Conservation (phyloP, 2,888 invertebrate species). For the Hypomecis punctinalis region DNA sequence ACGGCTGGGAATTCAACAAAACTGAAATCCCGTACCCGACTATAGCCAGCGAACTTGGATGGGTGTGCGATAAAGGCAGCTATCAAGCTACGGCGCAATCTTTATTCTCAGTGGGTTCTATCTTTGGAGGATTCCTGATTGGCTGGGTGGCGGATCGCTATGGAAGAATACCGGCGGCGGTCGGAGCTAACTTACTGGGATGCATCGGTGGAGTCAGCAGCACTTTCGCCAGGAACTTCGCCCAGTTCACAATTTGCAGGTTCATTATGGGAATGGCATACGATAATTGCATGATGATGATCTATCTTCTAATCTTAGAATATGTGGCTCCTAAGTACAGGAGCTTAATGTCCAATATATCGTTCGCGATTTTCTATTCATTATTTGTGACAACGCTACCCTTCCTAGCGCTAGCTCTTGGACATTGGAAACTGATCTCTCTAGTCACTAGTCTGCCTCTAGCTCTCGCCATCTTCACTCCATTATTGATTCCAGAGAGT, state of each 20-base stretch:
- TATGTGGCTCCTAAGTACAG: constrained; percentile 68
- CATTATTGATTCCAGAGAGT: constrained; percentile 64
- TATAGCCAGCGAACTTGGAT: constrained; percentile 64
- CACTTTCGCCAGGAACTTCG: constrained; percentile 56
- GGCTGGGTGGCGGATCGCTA: constrained; percentile 66
- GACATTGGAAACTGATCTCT: constrained; percentile 64
- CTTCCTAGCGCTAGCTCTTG: constrained; percentile 62
- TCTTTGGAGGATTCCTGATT: constrained; percentile 61
- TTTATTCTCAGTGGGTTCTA: constrained; percentile 64
- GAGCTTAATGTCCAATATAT: constrained; percentile 59
- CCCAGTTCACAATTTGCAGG: constrained; percentile 58
- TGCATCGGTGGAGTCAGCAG: constrained; percentile 60
- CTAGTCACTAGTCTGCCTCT: constrained; percentile 65
- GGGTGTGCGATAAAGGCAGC: constrained; percentile 67
- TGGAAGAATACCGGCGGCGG: constrained; percentile 63
- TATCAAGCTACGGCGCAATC: constrained; percentile 69
- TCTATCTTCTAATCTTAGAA: constrained; percentile 64
- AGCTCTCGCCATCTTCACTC: constrained; percentile 56
- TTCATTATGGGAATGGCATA: constrained; percentile 68
- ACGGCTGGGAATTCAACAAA: constrained; percentile 69
- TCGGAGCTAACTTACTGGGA: constrained; percentile 58
- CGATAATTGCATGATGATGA: constrained; percentile 67
- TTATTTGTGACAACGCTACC: constrained; percentile 56
- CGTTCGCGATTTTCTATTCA: constrained; percentile 65
- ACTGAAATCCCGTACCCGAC: constrained; percentile 69